Evolutionary conservation across 2,888 invertebrate genomes (phyloP).

Genomic region (Acanthosoma haemorrhoidale): DNA sequence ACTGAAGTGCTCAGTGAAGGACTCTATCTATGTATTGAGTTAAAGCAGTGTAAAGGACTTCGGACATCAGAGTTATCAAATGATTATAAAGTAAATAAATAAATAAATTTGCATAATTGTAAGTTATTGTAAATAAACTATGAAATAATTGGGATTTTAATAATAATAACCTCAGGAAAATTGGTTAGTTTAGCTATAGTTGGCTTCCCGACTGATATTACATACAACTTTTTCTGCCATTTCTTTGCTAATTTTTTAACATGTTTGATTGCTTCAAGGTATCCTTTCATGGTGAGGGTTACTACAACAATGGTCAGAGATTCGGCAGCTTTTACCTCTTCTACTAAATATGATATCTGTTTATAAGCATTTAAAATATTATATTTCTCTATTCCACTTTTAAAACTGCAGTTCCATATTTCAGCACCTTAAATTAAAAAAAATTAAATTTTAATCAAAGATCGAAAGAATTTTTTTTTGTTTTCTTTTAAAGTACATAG

Average conservation of each 20-base stretch:
- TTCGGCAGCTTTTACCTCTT: conserved; percentile 85
- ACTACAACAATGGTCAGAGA: conserved; percentile 86
- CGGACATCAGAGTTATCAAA: too few species aligned
- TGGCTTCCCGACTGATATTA: conserved; percentile 88
- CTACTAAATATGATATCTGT: conserved; percentile 61
- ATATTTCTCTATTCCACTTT: background rate
- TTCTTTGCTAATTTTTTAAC: conserved; percentile 65
- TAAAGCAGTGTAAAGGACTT: too few species aligned
- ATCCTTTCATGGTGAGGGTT: conserved; percentile 78
- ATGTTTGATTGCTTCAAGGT: conserved; percentile 65
- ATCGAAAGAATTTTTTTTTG: too few species aligned
- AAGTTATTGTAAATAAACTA: too few species aligned
- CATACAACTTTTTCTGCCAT: conserved; percentile 76
- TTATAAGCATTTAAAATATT: conserved; percentile 17
- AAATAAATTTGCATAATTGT: too few species aligned
- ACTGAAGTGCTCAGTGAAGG: too few species aligned
- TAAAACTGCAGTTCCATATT: conserved; percentile 7
- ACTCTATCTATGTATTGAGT: too few species aligned
- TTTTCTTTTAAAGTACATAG: too few species aligned
- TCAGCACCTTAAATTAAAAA: background rate
- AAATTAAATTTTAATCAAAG: background rate
- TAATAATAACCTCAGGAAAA: conserved; percentile 66
- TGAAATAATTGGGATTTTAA: too few species aligned
- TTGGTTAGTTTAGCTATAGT: conserved; percentile 93
- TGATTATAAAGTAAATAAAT: too few species aligned